Evolutionary conservation across 2,113 vertebrate species (phyloP).

Genomic region (Stomatorhinus ivindoensis): DNA sequence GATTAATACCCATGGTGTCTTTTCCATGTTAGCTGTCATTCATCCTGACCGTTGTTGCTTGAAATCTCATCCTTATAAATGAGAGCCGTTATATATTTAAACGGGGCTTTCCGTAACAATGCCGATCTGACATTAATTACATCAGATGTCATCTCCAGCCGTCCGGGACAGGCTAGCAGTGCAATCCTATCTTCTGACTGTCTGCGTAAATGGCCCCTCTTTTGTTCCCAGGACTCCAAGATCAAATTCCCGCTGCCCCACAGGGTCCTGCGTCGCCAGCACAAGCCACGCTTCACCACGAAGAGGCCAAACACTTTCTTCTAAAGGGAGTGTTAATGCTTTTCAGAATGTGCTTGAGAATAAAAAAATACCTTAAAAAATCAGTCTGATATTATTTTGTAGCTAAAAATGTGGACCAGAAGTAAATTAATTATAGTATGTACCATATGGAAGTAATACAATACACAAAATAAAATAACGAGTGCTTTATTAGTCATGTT

Average conservation of each 20-base stretch:
- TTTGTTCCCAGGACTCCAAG: constrained; percentile 78
- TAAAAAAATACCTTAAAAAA: not conserved
- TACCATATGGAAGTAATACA: not conserved
- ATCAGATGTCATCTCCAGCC: not conserved
- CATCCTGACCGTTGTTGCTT: not conserved
- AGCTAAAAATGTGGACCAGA: not conserved
- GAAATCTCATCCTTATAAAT: not conserved
- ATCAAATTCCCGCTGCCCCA: constrained; percentile 98
- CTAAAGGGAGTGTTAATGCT: constrained; percentile 45
- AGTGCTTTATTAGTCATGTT: not conserved
- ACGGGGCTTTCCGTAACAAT: not conserved
- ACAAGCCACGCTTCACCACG: constrained; percentile 97
- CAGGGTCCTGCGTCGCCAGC: constrained; percentile 88
- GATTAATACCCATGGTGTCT: not conserved
- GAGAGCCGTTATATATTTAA: not conserved
- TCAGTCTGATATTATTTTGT: not conserved
- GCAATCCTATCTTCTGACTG: not conserved
- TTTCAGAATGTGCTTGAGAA: constrained; percentile 12
- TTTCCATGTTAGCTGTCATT: not conserved
- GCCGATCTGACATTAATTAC: not conserved
- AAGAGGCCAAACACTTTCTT: constrained; percentile 98
- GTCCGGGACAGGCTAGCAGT: not conserved
- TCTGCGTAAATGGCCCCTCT: not conserved
- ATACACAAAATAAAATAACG: not conserved
- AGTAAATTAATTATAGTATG: not conserved